A percentile compares a stretch with the other conserved stretches of the same genome.
These are phyloP conservation scores for Leucopsar rothschildi DNA, from an alignment of 2,113 vertebrate genomes.

Conservation along the genomic window DNA sequence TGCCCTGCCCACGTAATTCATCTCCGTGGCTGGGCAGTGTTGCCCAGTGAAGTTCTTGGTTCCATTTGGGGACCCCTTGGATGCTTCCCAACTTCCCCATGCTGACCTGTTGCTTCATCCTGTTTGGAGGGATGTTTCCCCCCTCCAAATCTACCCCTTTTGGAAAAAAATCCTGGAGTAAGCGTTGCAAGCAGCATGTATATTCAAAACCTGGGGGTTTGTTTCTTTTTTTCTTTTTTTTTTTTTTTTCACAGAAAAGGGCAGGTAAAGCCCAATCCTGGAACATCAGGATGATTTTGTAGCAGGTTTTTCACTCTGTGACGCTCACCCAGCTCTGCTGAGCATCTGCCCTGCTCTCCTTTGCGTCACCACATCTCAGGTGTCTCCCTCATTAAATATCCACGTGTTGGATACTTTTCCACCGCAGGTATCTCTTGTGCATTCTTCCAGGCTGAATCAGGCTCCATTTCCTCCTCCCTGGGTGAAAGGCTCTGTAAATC, in stretches of 20 bases:
- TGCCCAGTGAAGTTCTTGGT: not conserved
- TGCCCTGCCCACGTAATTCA: not conserved
- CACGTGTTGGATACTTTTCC: not conserved
- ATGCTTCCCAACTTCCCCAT: not conserved
- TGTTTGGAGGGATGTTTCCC: not conserved
- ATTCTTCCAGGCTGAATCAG: slow-evolving; percentile 37
- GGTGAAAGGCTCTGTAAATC: not conserved
- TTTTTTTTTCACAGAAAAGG: not conserved
- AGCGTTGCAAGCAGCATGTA: not conserved
- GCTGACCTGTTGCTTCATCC: not conserved
- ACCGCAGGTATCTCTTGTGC: not conserved
- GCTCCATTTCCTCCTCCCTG: not conserved
- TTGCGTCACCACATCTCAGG: not conserved
- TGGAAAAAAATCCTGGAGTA: not conserved
- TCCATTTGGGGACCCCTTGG: not conserved
- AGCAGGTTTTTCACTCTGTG: not conserved
- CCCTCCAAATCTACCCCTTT: not conserved
- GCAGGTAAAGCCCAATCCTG: not conserved
- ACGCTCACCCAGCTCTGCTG: not conserved
- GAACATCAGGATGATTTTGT: not conserved
- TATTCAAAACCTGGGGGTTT: too few relatives aligned
- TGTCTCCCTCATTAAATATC: not conserved
- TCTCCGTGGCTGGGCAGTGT: fast-evolving
- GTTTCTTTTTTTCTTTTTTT: too few relatives aligned
- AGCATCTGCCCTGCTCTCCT: not conserved